Conservation (phyloP, 2,888 invertebrate genomes). For the Sesia apiformis region DNA sequence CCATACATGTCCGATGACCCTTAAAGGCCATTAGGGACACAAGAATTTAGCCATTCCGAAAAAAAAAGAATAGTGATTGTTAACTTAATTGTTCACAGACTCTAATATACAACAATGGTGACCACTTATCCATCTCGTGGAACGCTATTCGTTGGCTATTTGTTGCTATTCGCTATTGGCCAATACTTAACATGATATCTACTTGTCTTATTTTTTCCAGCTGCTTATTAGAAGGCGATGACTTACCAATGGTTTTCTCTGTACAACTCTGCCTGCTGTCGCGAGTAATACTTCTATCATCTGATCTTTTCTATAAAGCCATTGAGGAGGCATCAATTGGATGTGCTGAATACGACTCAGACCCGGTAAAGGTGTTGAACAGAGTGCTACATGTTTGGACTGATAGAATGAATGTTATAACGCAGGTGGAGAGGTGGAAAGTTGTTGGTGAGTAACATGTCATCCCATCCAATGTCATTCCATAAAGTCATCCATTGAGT, state of each 20-base stretch:
- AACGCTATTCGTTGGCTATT: too few species aligned
- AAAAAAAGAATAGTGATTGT: too few species aligned
- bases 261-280: constrained; percentile 86
- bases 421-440: constrained; percentile 87
- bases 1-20: too few species aligned
- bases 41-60: too few species aligned
- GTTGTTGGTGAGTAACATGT: constrained; percentile 77
- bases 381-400: constrained; percentile 86
- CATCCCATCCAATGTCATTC: neutral
- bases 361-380: constrained; percentile 79
- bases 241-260: constrained; percentile 82
- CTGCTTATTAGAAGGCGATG: constrained; percentile 79
- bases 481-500: too few species aligned
- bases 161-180: too few species aligned
- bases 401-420: constrained; percentile 83
- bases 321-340: constrained; percentile 59
- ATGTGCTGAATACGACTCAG: constrained; percentile 56
- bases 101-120: too few species aligned
- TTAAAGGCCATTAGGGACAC: too few species aligned
- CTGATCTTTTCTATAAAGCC: constrained; percentile 77
- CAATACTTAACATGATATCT: too few species aligned
- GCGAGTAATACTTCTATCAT: constrained; percentile 82
- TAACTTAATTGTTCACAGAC: too few species aligned
- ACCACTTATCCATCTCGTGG: too few species aligned
- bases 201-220: constrained; percentile 38